These are phyloP conservation scores for Lemur catta DNA, from an alignment of 2,797 vertebrate species.

Conservation along the genomic window DNA sequence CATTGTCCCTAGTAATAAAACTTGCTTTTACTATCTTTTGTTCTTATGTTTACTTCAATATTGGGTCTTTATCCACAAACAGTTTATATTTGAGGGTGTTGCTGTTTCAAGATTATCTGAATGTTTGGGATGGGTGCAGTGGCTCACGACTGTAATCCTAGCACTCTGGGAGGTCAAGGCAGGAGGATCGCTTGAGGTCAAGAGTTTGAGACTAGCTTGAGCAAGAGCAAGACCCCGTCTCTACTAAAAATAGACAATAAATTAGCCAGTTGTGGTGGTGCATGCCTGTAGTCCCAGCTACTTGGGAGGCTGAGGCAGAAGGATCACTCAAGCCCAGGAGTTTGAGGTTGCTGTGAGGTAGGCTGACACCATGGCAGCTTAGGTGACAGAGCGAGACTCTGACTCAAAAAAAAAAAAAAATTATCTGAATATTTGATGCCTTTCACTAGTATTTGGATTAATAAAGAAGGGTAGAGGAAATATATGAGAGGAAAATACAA, in stretches of 20 bases:
- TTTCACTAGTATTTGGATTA: not conserved
- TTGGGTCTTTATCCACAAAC: not conserved
- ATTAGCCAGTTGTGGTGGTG: accelerated
- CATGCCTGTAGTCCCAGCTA: too few relatives aligned
- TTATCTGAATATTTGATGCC: not conserved
- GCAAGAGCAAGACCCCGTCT: too few relatives aligned
- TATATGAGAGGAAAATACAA: not conserved
- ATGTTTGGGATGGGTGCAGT: not conserved
- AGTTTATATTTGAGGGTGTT: not conserved
- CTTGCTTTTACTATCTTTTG: not conserved
- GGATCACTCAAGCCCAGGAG: too few relatives aligned
- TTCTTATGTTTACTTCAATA: not conserved
- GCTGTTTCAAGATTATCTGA: not conserved
- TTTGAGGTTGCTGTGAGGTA: too few relatives aligned
- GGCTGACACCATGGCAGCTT: too few relatives aligned
- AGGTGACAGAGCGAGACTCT: too few relatives aligned
- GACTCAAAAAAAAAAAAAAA: not conserved
- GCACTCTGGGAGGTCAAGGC: too few relatives aligned
- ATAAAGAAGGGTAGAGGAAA: not conserved
- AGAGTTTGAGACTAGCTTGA: too few relatives aligned
- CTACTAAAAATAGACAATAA: too few relatives aligned
- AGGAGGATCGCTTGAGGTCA: too few relatives aligned
- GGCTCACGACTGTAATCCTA: too few relatives aligned
- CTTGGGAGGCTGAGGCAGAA: too few relatives aligned
- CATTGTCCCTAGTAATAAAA: not conserved